Percentiles rank a stretch among this genome's conserved stretches.
Evolutionary conservation across 2,888 invertebrate genomes (phyloP).

Genomic region (Nomada goodeniana): DNA sequence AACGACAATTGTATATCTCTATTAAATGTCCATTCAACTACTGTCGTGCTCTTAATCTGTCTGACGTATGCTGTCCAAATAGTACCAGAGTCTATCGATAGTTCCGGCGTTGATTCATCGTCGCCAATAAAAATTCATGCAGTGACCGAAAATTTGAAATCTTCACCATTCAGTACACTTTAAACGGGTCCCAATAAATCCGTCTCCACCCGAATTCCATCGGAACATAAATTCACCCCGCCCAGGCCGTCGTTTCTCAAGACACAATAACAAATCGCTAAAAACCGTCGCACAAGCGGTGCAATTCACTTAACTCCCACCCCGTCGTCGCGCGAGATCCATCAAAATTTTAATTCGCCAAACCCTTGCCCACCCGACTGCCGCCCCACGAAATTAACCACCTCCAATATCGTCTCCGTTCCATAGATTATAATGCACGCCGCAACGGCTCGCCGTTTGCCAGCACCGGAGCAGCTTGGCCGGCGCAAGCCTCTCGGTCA

Average conservation of each 20-base stretch:
- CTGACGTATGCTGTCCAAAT: too few species aligned
- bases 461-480: background rate
- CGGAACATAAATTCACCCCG: background rate
- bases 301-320: background rate
- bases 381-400: background rate
- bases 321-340: background rate
- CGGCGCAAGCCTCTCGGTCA: background rate
- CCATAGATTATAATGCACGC: too few species aligned
- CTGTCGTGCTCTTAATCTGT: too few species aligned
- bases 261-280: background rate
- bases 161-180: too few species aligned
- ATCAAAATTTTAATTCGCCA: constrained; percentile 22
- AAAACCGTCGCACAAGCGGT: background rate
- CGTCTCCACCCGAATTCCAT: background rate
- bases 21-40: too few species aligned
- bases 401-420: background rate
- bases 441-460: too few species aligned
- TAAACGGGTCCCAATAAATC: background rate
- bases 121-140: background rate
- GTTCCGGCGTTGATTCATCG: too few species aligned
- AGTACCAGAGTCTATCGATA: too few species aligned
- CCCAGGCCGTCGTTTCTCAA: background rate
- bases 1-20: too few species aligned
- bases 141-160: background rate
- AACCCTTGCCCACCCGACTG: background rate